A percentile compares a stretch with the other conserved stretches of the same genome.
phyloP scores from a whole-genome alignment of 2,797 vertebrate genomes.

The Oryzias dopingdopingensis region DNA sequence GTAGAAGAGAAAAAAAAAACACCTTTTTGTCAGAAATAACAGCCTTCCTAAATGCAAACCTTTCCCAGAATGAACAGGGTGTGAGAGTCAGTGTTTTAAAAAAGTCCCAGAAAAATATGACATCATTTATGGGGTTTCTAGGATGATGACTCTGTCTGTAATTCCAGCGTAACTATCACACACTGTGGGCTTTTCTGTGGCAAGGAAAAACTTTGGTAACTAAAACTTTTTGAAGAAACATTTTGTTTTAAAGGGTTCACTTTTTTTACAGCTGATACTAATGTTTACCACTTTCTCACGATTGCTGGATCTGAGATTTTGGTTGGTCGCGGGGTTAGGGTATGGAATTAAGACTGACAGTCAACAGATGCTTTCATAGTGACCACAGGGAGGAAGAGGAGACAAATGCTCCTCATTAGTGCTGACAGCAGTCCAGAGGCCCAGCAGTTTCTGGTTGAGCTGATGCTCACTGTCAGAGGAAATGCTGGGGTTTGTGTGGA shows the following conservation, averaged over 20 bases:
- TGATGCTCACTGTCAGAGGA: conserved; percentile 44
- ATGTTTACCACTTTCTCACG: conserved; percentile 61
- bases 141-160: conserved; percentile 1
- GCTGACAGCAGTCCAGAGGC: conserved; percentile 58
- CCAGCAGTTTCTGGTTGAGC: conserved; percentile 53
- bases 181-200: conserved; percentile 1
- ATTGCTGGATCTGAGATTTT: conserved; percentile 64
- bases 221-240: conserved; percentile 21
- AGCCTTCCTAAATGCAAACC: conserved; percentile 3
- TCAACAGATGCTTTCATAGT: conserved; percentile 69
- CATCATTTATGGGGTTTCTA: conserved; percentile 3
- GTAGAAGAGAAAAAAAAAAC: no score
- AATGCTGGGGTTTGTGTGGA: no score
- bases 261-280: conserved; percentile 35
- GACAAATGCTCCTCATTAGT: conserved; percentile 68
- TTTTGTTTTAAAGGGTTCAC: conserved; percentile 12
- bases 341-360: conserved; percentile 38
- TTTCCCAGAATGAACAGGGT: conserved; percentile 7
- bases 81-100: background rate
- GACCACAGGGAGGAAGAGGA: conserved; percentile 69
- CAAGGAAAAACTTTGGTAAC: conserved; percentile 4
- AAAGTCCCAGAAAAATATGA: background rate
- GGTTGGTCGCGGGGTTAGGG: conserved; percentile 22
- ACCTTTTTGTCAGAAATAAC: background rate
- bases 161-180: conserved; percentile 17